Base-by-base conservation (phyloP, 2,113 vertebrate genomes). In the Empidonax traillii region DNA sequence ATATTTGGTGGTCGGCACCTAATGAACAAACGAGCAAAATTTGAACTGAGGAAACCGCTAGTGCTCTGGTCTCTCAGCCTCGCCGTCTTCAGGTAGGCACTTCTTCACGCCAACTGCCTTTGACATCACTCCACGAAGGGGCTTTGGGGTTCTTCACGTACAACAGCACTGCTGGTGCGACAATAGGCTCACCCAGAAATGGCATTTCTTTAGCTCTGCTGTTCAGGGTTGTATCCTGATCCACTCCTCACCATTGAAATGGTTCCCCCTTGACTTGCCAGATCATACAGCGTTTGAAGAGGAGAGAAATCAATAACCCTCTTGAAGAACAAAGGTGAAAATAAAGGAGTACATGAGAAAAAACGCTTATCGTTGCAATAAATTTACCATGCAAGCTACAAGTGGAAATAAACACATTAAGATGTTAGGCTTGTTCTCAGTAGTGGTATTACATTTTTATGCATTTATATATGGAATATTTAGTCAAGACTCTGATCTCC, bases 61-160 rank as follows among this genome's bases (percentile, higher is more conserved):
- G 99, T 99, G 93, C 97, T 99, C n/a, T 99, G 99, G 99, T 99
- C 99, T 9, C 98, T 99, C 96, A 99, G 99, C 28, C 99, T 99
- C 22, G 99, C 99, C 2, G 98, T 99, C 71, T 99, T 99, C 98
- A 99, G 99, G 99, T 99, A 97, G 97, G 95, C 85, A 18, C 61
- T 79, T 79, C 65, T 86, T 52, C 49, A 53, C 43, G 49, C 19
- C 75, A 31, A 5, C 72, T 85, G 79, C 67, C 75, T 72, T 89
- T 63, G 37, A 18, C 69, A 63, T 35, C 67, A 43, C 59, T 43
- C 61, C 19, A 5, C 43, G 39, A 14, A 67, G 53, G 73, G 65
- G 30, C 13, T 67, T 83, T 89, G 63, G 30, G 49, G n/a, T 62
- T 78, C 73, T 65, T 84, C 51, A 78, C 2, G 0, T 31, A 6